Evolutionary conservation across 2,797 vertebrate species (phyloP), one percentile per base, ranked within the genome.

Genomic region (Coilia nasus): DNA sequence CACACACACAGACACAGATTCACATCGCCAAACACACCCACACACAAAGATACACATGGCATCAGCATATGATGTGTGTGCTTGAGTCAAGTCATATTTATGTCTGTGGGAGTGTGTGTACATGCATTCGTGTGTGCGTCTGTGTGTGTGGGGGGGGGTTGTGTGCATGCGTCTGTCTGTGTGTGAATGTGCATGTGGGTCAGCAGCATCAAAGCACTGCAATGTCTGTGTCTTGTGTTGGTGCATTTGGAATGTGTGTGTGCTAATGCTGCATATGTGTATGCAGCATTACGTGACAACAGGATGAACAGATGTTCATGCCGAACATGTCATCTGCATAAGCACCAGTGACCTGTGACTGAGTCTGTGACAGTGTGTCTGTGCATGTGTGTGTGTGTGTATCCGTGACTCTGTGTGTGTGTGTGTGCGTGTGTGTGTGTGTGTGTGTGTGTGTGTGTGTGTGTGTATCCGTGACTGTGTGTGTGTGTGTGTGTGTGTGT

Each of bases 211-310:
- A 71, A 25, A 15, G 12, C 25, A 67, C 15, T 5, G 28, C 60
- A 31, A 12, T 31, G 62, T 71, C 64, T 71, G 64, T 31, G 64
- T 71, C 64, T 25, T 71, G 64, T 31, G 64, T 71, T 25, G 5
- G 25, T 35, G 64, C 3, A 28, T 23, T 25, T 28, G 12, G n/a
- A 25, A 14, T 28, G 23, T 64, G 7, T 64, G 60, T 64, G n/a
- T 56, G 28, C 35, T 6, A 87, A 81, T 81, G 71, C 85, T 67
- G 84, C 83, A 44, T 5, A 25, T 82, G 67, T 86, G 88, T 75
- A 19, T 54, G 62, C 14, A n/a, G n/a, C n/a, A n/a, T 67, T 28
- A 28, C 25, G 25, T 67, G 62, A 14, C 64, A 31, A 35, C 64
- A 35, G 9, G 25, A 71, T 17, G 28, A 71, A 71, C 6, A 31